Evolutionary conservation across 2,113 vertebrate genomes (phyloP), one percentile per base, ranked within the genome.

Genomic region (Corythoichthys intestinalis): DNA sequence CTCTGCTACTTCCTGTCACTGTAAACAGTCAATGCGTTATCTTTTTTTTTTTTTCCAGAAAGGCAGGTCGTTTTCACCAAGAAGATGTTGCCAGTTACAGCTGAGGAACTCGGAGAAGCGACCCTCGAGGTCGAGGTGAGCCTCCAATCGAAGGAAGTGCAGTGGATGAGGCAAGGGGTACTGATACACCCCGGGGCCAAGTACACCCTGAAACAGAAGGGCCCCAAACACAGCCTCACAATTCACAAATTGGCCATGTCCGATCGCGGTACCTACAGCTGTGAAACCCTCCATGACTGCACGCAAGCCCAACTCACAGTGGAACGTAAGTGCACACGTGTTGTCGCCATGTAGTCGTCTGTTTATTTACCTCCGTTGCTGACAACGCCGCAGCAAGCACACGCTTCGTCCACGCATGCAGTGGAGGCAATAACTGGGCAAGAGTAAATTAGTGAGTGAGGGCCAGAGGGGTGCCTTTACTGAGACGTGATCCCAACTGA

Each of bases 111-210:
- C 68, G 85, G 86, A 34, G 93, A 97, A 0, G 91, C 77, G 1
- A 92, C 86, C 46, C 87, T 98, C 1, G 92, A 96, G 75, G 95
- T 95, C 75, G 94, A 94, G 82, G 93, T 96, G 50, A 94, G 91
- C 83, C 80, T 90, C 0, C 93, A 94, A 62, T 89, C 85, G 0
- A 92, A 90, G 0, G 93, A 97, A n/a, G 92, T 97, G 58, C 94
- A 91, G 83, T 98, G 96, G 96, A 85, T 97, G 87, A 94, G 94
- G 76, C 95, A 96, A n/a, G 94, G 95, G 0, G 69, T 96, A 14
- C 90, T 96, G 71, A 91, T 98, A 69, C 94, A 95, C 76, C 87
- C 86, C 0, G 72, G 93, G 9, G 70, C 87, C 65, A 96, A 92
- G 85, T 93, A 94, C 65, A 89, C 88, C 35, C 70, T 93, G 67